These are phyloP conservation scores for Megalurothrips usitatus DNA, from an alignment of 2,888 invertebrate species.

Conservation along the genomic window DNA sequence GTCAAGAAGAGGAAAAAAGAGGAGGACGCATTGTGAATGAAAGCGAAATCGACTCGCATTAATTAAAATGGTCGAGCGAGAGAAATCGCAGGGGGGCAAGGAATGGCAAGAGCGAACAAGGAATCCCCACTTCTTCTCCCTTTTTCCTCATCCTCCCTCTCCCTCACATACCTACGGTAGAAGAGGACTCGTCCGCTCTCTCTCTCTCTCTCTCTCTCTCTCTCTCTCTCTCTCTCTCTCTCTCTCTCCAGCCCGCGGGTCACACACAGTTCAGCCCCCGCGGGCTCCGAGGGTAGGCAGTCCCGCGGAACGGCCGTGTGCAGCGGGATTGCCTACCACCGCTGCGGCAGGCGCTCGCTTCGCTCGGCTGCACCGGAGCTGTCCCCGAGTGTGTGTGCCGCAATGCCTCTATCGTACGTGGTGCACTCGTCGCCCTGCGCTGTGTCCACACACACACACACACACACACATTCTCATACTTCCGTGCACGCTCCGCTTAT, in stretches of 20 bases:
- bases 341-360: too few species aligned
- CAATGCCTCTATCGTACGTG: too few species aligned
- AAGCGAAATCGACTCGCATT: not conserved
- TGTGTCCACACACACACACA: too few species aligned
- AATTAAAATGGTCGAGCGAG: conserved; percentile 14
- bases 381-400: too few species aligned
- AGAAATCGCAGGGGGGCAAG: not conserved
- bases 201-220: not conserved
- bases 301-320: too few species aligned
- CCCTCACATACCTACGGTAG: not conserved
- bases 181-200: not conserved
- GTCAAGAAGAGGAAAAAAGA: not conserved
- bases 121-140: not conserved
- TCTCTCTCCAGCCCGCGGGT: not conserved
- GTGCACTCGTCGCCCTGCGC: too few species aligned
- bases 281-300: too few species aligned
- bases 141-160: not conserved
- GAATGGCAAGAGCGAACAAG: not conserved
- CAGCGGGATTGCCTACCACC: too few species aligned
- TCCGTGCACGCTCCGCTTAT: too few species aligned
- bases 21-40: too few species aligned
- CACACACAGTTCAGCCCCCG: not conserved
- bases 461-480: too few species aligned
- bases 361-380: too few species aligned
- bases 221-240: conserved; percentile 1